Conservation (phyloP, 2,113 vertebrate genomes). For the Cariama cristata region DNA sequence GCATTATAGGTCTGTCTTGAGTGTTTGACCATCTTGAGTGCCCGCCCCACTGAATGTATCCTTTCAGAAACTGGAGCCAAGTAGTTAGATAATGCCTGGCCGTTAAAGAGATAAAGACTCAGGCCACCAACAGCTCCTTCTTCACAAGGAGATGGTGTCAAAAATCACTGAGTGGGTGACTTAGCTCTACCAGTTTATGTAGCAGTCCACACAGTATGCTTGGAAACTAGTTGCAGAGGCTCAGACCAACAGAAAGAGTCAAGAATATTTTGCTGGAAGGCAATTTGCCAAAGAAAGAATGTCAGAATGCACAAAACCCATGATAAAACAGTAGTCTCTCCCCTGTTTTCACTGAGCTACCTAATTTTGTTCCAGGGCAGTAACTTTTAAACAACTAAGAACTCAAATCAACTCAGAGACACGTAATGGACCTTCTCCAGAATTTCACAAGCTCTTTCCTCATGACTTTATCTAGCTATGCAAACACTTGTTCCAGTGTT, state of each 20-base stretch:
- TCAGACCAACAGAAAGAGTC: neutral
- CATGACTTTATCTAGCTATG: neutral
- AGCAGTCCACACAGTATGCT: neutral
- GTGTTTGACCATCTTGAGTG: neutral
- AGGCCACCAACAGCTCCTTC: neutral
- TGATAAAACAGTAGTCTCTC: neutral
- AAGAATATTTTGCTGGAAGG: neutral
- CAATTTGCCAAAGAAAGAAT: neutral
- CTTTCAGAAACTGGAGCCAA: neutral
- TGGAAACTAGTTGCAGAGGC: neutral
- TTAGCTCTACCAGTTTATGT: neutral
- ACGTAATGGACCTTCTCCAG: neutral
- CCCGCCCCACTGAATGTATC: neutral
- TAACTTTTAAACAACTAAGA: neutral
- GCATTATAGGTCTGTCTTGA: no score
- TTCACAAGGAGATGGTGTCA: neutral
- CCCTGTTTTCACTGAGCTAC: neutral
- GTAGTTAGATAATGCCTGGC: neutral
- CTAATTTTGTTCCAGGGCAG: neutral
- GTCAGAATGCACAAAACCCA: neutral
- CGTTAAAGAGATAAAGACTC: neutral
- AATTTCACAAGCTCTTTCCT: neutral
- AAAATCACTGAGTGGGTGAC: neutral
- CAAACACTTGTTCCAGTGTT: neutral
- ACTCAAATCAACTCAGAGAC: neutral